phyloP scores from a whole-genome alignment of 2,797 vertebrate species.

The Siniperca obscura region DNA sequence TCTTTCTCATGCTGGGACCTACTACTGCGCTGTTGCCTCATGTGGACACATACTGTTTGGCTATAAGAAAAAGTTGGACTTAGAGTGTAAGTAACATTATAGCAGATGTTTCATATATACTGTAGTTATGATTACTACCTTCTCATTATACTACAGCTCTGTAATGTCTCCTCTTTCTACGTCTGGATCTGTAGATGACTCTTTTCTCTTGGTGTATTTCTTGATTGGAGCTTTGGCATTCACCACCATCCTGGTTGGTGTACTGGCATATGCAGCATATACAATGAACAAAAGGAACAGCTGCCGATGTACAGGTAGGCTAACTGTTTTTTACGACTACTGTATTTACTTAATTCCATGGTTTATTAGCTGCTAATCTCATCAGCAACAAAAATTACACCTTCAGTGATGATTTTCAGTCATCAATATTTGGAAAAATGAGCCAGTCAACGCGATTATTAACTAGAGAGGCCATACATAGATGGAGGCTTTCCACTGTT shows the following conservation, averaged over 20 bases:
- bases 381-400: neutral
- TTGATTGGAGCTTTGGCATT: slow-evolving; percentile 38
- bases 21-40: slow-evolving; percentile 52
- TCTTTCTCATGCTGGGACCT: slow-evolving; percentile 15
- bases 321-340: too few relatives aligned
- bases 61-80: too few relatives aligned
- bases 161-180: neutral
- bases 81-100: slow-evolving; percentile 2
- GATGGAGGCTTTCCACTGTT: neutral
- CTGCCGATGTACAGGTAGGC: slow-evolving; percentile 7
- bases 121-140: neutral
- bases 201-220: slow-evolving; percentile 21
- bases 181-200: slow-evolving; percentile 9
- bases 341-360: neutral
- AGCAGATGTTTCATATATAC: neutral
- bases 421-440: neutral
- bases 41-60: slow-evolving; percentile 66
- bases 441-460: neutral
- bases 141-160: neutral
- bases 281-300: slow-evolving; percentile 1
- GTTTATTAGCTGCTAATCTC: neutral
- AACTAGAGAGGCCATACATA: neutral
- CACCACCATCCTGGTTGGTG: slow-evolving; percentile 22
- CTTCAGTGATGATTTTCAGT: too few relatives aligned
- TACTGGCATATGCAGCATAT: slow-evolving; percentile 14